Base-by-base conservation (phyloP, 1,140 invertebrate species). In the Choristoneura fumiferana region DNA sequence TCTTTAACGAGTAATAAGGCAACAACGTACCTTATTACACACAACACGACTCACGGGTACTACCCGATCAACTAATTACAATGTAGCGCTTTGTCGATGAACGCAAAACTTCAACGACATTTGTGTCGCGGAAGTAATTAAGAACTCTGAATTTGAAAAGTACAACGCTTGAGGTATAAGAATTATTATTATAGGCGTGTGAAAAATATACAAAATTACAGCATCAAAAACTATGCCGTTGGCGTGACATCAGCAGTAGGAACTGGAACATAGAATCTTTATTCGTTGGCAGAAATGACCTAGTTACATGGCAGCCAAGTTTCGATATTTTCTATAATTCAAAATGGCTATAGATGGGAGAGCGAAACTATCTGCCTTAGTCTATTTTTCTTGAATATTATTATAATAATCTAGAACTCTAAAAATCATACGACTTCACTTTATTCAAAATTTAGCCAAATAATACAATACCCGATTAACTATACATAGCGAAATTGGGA, bases 121-220 rank as follows among this genome's bases (percentile, higher is more conserved):
- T 49, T 18, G 15, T 18, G 3, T 10, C 12, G 12, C 22, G 43
- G 43, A 49, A 49, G 43, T 49, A 10, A 33, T 49, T 22, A 12
- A 6, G 22, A 49, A 45, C 17, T 17, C 14, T 35, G 33, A 54
- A 34, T 17, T 35, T 36, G 33, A 54, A 18, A 54, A 54, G 53
- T 6, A 29, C 2, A 33, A 12, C 15, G 5, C 8, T 35, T n/a
- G 53, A 54, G 6, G 53, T 33, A 12, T 34, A 22, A 33, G 17
- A 29, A 29, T 49, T 4, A n/a, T 49, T n/a, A 4, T 18, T 49
- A 49, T n/a, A 49, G 17, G 10, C 22, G 22, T 49, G 43, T 13
- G 43, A 49, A 54, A 17, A 36, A 54, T 54, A 54, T 33, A 54
- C 36, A 33, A 54, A 35, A 54, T 54, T 54, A 35, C 33, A 54